These are phyloP conservation scores for Nomada fucata DNA, from an alignment of 2,888 invertebrate species.

Conservation along the genomic window DNA sequence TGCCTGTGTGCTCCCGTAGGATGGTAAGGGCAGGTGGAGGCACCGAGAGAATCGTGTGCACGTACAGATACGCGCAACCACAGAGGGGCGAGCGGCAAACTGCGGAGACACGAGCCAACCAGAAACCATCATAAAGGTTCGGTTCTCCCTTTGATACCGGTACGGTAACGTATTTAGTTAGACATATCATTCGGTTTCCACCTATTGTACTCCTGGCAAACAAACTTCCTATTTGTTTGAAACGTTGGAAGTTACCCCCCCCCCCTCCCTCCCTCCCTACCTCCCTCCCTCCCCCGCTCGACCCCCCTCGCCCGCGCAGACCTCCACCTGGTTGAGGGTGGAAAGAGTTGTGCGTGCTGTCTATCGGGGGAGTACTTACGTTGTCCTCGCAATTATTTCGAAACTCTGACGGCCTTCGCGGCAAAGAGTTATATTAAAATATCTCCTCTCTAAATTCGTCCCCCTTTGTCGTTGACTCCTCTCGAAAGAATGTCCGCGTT, in stretches of 20 bases:
- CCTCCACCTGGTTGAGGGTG: constrained; percentile 47
- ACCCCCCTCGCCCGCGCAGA: constrained; percentile 41
- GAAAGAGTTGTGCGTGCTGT: constrained; percentile 58
- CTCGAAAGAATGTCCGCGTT: constrained; percentile 15
- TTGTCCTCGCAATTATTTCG: constrained; percentile 72
- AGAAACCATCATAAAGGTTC: constrained; percentile 83
- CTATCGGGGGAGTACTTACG: constrained; percentile 61
- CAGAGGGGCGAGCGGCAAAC: constrained; percentile 76
- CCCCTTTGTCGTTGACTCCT: constrained; percentile 32
- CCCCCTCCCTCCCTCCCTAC: constrained; percentile 33
- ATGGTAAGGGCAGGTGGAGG: constrained; percentile 52
- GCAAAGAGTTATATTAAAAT: constrained; percentile 50
- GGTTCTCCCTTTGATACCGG: constrained; percentile 82
- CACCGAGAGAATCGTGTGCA: constrained; percentile 31
- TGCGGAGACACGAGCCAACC: constrained; percentile 79
- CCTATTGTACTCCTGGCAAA: constrained; percentile 80
- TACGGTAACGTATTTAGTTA: constrained; percentile 82
- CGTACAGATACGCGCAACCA: constrained; percentile 65
- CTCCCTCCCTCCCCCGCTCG: too few relatives aligned
- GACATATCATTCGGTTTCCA: constrained; percentile 83
- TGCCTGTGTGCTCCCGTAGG: constrained; percentile 41
- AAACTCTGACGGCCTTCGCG: constrained; percentile 57
- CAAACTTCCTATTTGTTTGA: constrained; percentile 84
- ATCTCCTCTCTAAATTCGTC: constrained; percentile 41
- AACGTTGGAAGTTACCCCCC: constrained; percentile 71